Conservation (phyloP, 2,888 invertebrate genomes). For the Cabera pusaria region DNA sequence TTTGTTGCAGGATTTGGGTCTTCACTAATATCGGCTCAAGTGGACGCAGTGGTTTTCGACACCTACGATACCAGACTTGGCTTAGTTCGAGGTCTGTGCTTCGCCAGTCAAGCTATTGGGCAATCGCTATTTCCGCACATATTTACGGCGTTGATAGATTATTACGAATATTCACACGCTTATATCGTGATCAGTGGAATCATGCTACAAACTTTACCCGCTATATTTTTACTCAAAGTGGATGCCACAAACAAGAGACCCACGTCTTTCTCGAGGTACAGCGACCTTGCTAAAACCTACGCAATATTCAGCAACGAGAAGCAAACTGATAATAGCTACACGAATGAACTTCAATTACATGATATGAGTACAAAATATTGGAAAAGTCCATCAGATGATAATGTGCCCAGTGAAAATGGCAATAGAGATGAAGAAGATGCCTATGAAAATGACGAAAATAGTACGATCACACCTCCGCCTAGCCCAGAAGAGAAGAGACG, state of each 20-base stretch:
- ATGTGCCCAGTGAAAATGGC: constrained; percentile 53
- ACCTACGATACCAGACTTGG: constrained; percentile 69
- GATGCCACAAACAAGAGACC: constrained; percentile 53
- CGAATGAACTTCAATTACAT: constrained; percentile 67
- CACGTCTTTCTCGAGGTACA: constrained; percentile 61
- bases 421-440: constrained; percentile 39
- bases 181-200: constrained; percentile 65
- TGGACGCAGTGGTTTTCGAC: constrained; percentile 74
- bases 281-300: constrained; percentile 65
- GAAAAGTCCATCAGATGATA: constrained; percentile 76
- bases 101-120: constrained; percentile 72
- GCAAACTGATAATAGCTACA: constrained; percentile 47
- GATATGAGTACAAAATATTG: constrained; percentile 71
- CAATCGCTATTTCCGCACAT: constrained; percentile 73
- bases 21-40: constrained; percentile 72
- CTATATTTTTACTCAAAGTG: constrained; percentile 63
- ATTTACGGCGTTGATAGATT: constrained; percentile 60
- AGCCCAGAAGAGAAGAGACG: constrained; percentile 74
- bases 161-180: constrained; percentile 62
- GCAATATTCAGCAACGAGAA: constrained; percentile 63
- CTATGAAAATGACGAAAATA: constrained; percentile 44
- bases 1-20: constrained; percentile 69
- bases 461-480: constrained; percentile 70
- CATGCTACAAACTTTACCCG: constrained; percentile 70
- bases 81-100: constrained; percentile 63